These are phyloP conservation scores for Doris montereyensis DNA, from an alignment of 2,888 invertebrate genomes.

Conservation along the genomic window DNA sequence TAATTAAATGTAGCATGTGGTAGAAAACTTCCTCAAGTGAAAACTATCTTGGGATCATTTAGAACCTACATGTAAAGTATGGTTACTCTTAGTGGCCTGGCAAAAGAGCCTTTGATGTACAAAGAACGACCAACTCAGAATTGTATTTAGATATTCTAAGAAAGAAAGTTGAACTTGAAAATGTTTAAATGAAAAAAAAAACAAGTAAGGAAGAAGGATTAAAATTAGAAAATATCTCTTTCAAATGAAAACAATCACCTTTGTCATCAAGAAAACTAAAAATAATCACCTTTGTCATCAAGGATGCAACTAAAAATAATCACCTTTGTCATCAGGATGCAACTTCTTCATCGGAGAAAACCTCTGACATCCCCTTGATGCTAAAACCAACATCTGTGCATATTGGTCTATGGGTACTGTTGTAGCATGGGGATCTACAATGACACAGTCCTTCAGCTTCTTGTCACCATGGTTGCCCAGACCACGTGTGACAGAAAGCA, in stretches of 20 bases:
- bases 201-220: background rate
- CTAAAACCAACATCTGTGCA: constrained; percentile 69
- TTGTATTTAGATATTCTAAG: too few relatives aligned
- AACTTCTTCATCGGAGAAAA: constrained; percentile 67
- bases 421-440: constrained; percentile 62
- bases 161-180: background rate
- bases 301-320: constrained; percentile 14
- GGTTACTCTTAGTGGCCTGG: too few relatives aligned
- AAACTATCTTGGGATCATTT: too few relatives aligned
- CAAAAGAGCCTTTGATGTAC: too few relatives aligned
- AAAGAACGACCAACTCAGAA: too few relatives aligned
- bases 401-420: constrained; percentile 67
- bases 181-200: background rate
- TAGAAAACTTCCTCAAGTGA: too few relatives aligned
- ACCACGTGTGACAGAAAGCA: constrained; percentile 68
- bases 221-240: background rate
- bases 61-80: too few relatives aligned
- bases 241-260: background rate
- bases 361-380: constrained; percentile 69
- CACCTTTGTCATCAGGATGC: constrained; percentile 65
- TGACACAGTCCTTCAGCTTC: constrained; percentile 62
- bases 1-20: too few relatives aligned
- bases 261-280: background rate
- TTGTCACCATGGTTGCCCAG: constrained; percentile 72
- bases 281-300: background rate